These are phyloP conservation scores for Tinamus guttatus DNA, from an alignment of 2,113 vertebrate species.

Conservation along the genomic window DNA sequence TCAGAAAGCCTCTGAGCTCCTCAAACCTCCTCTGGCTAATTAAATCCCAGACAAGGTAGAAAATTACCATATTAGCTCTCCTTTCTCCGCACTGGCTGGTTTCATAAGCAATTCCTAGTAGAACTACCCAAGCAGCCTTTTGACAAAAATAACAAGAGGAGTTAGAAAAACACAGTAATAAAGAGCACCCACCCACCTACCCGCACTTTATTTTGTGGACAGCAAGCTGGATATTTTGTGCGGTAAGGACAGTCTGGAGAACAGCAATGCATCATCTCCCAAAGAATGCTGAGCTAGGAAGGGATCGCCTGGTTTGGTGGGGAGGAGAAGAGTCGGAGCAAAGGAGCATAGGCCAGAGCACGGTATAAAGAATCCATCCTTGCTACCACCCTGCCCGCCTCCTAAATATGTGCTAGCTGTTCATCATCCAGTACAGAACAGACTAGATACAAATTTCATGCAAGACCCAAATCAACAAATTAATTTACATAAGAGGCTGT, in stretches of 20 bases:
- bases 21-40: not conserved
- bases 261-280: not conserved
- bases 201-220: not conserved
- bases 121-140: not conserved
- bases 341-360: too few relatives aligned
- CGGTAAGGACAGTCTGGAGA: not conserved
- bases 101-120: not conserved
- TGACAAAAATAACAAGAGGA: not conserved
- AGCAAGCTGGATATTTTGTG: not conserved
- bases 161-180: not conserved
- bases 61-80: not conserved
- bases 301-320: fast-evolving
- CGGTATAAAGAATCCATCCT: not conserved
- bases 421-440: not conserved
- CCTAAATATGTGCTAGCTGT: not conserved
- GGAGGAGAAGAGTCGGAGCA: not conserved
- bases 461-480: not conserved
- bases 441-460: not conserved
- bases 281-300: not conserved
- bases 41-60: constrained; percentile 8
- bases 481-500: not conserved
- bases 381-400: not conserved
- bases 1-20: not conserved
- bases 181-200: not conserved
- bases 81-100: not conserved